These are phyloP conservation scores for Trypoxylon attenuatum DNA, from an alignment of 2,888 invertebrate species.

Conservation along the genomic window DNA sequence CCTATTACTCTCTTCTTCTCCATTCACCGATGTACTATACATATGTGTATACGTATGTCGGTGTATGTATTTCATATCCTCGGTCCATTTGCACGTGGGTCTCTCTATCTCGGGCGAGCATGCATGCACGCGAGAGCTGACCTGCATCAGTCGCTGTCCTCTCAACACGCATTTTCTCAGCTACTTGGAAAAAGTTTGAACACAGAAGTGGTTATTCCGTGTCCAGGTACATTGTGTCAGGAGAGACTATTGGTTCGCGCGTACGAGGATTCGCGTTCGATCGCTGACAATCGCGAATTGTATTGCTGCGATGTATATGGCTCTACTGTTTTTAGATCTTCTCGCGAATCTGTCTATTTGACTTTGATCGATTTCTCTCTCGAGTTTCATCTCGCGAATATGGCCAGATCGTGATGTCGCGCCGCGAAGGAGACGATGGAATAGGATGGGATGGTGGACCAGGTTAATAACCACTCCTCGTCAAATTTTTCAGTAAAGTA, in stretches of 20 bases:
- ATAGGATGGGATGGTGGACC: constrained; percentile 65
- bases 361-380: constrained; percentile 9
- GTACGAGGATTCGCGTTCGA: constrained; percentile 18
- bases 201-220: constrained; percentile 72
- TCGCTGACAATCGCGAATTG: too few relatives aligned
- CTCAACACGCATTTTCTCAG: constrained; percentile 10
- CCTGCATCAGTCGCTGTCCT: too few relatives aligned
- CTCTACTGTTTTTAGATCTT: constrained; percentile 26
- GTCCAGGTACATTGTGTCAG: constrained; percentile 52
- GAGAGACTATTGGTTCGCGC: constrained; percentile 40
- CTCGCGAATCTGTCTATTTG: constrained; percentile 19
- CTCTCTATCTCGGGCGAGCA: too few relatives aligned
- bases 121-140: too few relatives aligned
- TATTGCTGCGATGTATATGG: too few relatives aligned
- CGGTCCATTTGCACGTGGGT: too few relatives aligned
- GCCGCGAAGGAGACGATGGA: constrained; percentile 31
- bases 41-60: too few relatives aligned
- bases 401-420: constrained; percentile 5
- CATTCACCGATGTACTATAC: too few relatives aligned
- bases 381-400: neutral
- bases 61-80: too few relatives aligned
- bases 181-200: constrained; percentile 61
- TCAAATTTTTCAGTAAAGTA: constrained; percentile 71
- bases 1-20: too few relatives aligned
- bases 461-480: constrained; percentile 72